Evolutionary conservation across 1,140 invertebrate species (phyloP), one percentile per base, ranked within the genome.

Genomic region (Stenopsyche tienmushanensis): DNA sequence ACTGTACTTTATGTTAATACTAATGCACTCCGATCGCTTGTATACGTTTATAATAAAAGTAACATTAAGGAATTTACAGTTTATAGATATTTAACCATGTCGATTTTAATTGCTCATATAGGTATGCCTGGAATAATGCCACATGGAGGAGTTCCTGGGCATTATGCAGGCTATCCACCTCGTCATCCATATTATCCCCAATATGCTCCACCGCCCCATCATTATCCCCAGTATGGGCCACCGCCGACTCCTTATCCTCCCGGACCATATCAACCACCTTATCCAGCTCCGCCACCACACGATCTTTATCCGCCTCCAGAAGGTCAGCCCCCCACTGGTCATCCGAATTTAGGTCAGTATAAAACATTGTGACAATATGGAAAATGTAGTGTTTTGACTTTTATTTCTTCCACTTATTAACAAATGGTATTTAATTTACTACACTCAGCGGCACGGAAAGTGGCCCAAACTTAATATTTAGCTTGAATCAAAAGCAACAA

Each of bases 181-280:
- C 85, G 86, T 1, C 80, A 82, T 74, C 78, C 84, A 0, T 88
- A 88, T 65, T 87, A 88, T 73, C 83, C 83, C 1, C 84, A 86
- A 9, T 87, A 87, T 77, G 78, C 80, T 72, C 66, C 80, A 17
- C 82, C 83, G 1, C 85, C 85, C 54, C 79, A 74, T 9, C 76
- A 77, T 62, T 78, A 79, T 59, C 74, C 76, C 60, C 70, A 71
- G 17, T 69, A 65, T 49, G 57, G 57, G n/a, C 72, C 58, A 39
- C 71, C 71, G 26, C 66, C 71, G 8, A 63, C 62, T 49, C 63
- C 62, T 50, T 66, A 71, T 23, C 69, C 65, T 0, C 67, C 68
- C 17, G 67, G 59, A 0, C 57, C 57, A 3, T 66, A 63, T 53
- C 54, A 62, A 65, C 45, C 62, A 44, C 50, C 53, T 54, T 62